Conservation (phyloP, 2,888 invertebrate genomes). For the Diplolepis rosae region DNA sequence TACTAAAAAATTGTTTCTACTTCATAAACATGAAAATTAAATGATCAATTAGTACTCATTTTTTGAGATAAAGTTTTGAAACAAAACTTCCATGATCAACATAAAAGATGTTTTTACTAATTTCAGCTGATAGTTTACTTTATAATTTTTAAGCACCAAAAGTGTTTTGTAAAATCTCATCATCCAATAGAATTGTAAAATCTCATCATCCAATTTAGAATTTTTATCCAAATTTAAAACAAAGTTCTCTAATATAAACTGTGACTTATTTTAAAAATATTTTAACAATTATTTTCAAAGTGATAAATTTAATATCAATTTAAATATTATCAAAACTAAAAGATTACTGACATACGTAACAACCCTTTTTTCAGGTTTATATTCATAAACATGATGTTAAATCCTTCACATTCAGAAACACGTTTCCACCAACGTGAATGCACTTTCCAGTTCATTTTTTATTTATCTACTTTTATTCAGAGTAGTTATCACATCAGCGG, state of each 20-base stretch:
- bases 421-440: background rate
- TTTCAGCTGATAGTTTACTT: conserved; percentile 78
- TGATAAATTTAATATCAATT: too few relatives aligned
- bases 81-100: background rate
- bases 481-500: background rate
- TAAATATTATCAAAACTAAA: too few relatives aligned
- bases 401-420: background rate
- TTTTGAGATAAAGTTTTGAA: background rate
- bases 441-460: background rate
- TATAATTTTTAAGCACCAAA: conserved; percentile 66
- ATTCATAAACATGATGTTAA: background rate
- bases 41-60: too few relatives aligned
- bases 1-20: conserved; percentile 74
- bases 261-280: too few relatives aligned
- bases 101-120: conserved; percentile 79
- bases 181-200: background rate
- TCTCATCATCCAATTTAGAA: too few relatives aligned
- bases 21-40: background rate
- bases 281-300: too few relatives aligned
- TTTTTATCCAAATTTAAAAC: too few relatives aligned
- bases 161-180: background rate
- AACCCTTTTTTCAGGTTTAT: background rate
- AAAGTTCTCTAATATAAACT: too few relatives aligned
- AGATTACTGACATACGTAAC: too few relatives aligned
- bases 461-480: background rate